Percentiles rank a stretch among this genome's conserved stretches.
These are phyloP conservation scores for Micronisus gabar DNA, from an alignment of 2,113 vertebrate genomes.

Conservation along the genomic window DNA sequence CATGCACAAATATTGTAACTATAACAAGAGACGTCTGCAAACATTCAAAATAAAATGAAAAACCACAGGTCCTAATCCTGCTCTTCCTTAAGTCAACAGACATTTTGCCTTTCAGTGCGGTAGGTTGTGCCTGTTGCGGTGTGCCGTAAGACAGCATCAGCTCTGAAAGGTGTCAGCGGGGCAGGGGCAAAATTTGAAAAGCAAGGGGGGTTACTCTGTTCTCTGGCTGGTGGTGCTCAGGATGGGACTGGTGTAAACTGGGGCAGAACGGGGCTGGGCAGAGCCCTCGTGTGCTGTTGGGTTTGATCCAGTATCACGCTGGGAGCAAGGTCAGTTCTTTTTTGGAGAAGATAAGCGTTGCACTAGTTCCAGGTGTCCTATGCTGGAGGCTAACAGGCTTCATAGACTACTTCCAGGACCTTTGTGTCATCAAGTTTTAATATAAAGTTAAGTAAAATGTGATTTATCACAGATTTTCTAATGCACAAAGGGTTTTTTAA, in stretches of 20 bases:
- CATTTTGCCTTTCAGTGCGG: not conserved
- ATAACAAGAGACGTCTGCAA: not conserved
- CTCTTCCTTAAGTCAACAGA: not conserved
- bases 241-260: not conserved
- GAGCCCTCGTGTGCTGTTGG: rapidly evolving
- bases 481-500: not conserved
- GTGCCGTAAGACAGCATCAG: rapidly evolving
- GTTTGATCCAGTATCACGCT: not conserved
- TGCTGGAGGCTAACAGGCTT: not conserved
- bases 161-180: too few species aligned
- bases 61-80: not conserved
- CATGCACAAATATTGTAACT: constrained; percentile 1
- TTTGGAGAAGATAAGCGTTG: not conserved
- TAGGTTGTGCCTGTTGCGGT: not conserved
- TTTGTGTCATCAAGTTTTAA: not conserved
- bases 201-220: not conserved
- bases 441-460: not conserved
- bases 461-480: not conserved
- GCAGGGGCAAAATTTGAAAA: not conserved
- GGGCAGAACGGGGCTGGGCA: not conserved
- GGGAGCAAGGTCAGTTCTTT: not conserved
- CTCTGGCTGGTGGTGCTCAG: not conserved
- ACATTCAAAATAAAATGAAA: constrained; percentile 24
- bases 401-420: not conserved
- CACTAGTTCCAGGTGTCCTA: not conserved